Evolutionary conservation across 2,797 vertebrate species (phyloP), one percentile per base, ranked within the genome.

Genomic region (Glossophaga mutica): DNA sequence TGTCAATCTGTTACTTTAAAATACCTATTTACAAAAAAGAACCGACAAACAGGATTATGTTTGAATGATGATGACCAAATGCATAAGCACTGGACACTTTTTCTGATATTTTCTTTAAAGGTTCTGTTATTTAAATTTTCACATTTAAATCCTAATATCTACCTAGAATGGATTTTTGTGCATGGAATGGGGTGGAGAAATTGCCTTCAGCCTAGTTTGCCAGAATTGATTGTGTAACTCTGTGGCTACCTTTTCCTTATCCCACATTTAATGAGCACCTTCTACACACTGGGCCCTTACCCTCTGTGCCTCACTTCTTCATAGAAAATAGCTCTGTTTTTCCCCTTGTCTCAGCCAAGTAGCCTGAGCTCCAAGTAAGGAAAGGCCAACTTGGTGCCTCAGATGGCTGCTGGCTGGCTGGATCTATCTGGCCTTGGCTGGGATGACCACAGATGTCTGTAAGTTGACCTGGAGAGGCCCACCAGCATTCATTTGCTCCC

Each of bases 41-140:
- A 78, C 2, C 74, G 18, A 71, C 1, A n/a, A 65, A 44, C 22
- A 67, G 78, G 26, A 22, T 39, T 71, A 59, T 92, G 26, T 42
- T 37, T 7, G 6, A 81, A 7, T 73, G 44, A 46, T 81, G 26
- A 34, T 90, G 37, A 94, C 18, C 81, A 94, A 44, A 55, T 90
- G 18, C 12, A 74, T 52, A 76, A 92, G 52, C 18, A 65, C 29
- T 7, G 22, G 14, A n/a, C 12, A 67, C 12, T 83, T 89, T 83
- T 9, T 96, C 42, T 95, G n/a, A 70, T 86, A 42, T 94, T 70
- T 93, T 83, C 48, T 88, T 94, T 84, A 50, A 81, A 57, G 73
- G 10, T 46, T 85, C 24, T 50, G 21, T 74, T 94, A 78, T 55
- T 93, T 82, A 55, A 52, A 14, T 86, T 78, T 62, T 92, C 29